Evolutionary conservation across 2,797 vertebrate genomes (phyloP).

Genomic region (Bradypodion ventrale): DNA sequence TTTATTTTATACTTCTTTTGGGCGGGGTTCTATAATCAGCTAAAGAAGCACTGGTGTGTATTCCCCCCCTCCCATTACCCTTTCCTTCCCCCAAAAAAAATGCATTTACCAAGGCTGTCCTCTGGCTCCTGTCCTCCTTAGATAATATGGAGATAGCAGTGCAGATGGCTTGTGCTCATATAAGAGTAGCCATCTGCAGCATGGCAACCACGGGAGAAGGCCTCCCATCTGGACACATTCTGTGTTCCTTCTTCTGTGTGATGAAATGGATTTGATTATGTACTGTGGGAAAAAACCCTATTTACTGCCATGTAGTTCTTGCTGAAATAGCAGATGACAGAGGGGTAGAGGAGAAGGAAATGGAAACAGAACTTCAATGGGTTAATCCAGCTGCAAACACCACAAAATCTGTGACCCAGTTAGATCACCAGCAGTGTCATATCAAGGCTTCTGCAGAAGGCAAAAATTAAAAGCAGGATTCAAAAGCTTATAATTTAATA

Average conservation of each 20-base stretch:
- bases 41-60: neutral
- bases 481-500: neutral
- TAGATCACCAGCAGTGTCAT: neutral
- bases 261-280: neutral
- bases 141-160: conserved; percentile 7
- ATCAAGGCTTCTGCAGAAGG: neutral
- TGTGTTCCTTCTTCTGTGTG: neutral
- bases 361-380: neutral
- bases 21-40: neutral
- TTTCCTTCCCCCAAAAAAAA: neutral
- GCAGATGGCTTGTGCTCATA: conserved; percentile 12
- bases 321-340: neutral
- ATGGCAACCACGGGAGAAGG: conserved; percentile 16
- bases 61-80: neutral
- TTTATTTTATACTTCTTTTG: neutral
- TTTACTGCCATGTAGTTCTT: neutral
- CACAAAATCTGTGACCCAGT: neutral
- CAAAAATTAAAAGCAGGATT: neutral
- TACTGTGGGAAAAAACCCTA: neutral
- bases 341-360: neutral
- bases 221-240: conserved; percentile 18
- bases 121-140: neutral
- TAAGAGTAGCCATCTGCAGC: conserved; percentile 23
- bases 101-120: neutral
- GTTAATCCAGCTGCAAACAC: neutral